phyloP scores from a whole-genome alignment of 2,113 vertebrate species.

The Equus przewalskii region DNA sequence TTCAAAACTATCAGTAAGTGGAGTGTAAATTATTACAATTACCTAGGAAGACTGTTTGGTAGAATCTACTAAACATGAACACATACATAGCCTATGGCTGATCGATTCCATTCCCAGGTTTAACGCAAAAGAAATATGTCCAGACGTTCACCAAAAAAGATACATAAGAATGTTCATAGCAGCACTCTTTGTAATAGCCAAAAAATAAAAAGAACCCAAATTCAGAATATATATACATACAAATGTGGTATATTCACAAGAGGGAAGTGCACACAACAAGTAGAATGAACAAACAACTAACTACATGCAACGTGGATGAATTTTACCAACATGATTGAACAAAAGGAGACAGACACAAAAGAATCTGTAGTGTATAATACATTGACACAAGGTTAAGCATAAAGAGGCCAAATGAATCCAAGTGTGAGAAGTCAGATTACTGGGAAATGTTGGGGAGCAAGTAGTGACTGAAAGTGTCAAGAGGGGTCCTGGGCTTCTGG shows the following conservation, averaged over 20 bases:
- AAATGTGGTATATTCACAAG: not conserved
- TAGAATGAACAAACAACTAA: not conserved
- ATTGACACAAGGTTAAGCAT: not conserved
- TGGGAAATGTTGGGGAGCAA: not conserved
- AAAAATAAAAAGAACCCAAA: not conserved
- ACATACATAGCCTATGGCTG: not conserved
- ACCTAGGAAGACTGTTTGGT: not conserved
- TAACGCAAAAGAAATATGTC: not conserved
- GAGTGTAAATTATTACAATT: not conserved
- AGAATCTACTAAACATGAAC: not conserved
- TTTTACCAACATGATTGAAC: not conserved
- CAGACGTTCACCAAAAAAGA: not conserved
- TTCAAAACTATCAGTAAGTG: not conserved
- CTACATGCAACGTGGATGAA: not conserved
- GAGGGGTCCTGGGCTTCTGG: not conserved
- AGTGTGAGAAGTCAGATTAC: not conserved
- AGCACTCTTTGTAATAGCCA: not conserved
- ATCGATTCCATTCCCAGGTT: not conserved
- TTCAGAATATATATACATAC: not conserved
- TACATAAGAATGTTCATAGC: not conserved
- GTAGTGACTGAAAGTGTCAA: not conserved
- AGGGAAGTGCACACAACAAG: not conserved
- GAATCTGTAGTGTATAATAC: not conserved
- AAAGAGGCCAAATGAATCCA: conserved; percentile 5
- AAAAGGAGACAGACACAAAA: not conserved